Percentiles rank a stretch among this genome's conserved stretches.
These are phyloP conservation scores for Heteropelma amictum DNA, from an alignment of 2,888 invertebrate species.

Conservation along the genomic window DNA sequence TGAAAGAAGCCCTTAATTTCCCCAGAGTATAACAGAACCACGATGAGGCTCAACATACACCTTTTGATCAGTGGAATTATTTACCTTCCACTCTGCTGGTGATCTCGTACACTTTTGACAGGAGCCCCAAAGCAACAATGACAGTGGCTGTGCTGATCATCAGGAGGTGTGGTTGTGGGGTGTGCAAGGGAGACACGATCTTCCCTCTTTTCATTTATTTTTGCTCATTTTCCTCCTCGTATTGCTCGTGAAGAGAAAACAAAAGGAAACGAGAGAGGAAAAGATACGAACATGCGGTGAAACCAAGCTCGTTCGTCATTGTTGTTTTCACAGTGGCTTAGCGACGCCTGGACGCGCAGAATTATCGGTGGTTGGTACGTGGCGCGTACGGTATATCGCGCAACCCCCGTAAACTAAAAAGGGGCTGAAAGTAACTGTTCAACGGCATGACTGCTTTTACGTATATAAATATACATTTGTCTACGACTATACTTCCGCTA, in stretches of 20 bases:
- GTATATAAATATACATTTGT: background rate
- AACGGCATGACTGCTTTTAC: conserved; percentile 29
- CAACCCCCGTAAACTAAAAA: conserved; percentile 39
- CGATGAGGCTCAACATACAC: conserved; percentile 49
- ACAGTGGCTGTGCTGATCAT: background rate
- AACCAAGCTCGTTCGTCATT: conserved; percentile 49
- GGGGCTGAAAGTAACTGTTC: conserved; percentile 48
- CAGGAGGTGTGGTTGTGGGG: background rate
- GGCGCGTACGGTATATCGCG: conserved; percentile 39
- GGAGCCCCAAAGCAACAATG: background rate
- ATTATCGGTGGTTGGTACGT: conserved; percentile 46
- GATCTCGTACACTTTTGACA: background rate
- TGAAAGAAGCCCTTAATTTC: conserved; percentile 62
- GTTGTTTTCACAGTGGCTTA: conserved; percentile 50
- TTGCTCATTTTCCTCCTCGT: too few species aligned
- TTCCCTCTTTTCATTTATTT: background rate
- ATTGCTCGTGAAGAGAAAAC: too few species aligned
- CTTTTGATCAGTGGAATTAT: conserved; percentile 4
- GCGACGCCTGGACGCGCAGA: conserved; percentile 40
- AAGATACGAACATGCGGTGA: conserved; percentile 12
- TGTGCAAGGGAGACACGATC: too few species aligned
- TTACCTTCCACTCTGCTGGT: conserved; percentile 30
- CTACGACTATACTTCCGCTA: background rate
- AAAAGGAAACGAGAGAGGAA: background rate
- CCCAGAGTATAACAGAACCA: conserved; percentile 58